Conservation (phyloP, 2,888 invertebrate genomes). For the Pollenia angustigena region DNA sequence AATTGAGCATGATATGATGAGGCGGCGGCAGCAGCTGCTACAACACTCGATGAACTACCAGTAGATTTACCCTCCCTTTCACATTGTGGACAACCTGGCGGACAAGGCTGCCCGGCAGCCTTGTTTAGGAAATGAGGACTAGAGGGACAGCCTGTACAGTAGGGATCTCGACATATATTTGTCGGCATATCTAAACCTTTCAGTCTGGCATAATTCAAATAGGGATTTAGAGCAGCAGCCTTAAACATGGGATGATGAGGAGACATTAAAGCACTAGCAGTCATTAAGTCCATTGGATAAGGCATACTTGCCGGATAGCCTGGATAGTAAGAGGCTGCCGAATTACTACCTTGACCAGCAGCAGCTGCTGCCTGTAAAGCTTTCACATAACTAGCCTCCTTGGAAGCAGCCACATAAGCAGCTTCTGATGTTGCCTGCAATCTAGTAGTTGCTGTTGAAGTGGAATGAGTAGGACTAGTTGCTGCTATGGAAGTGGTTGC, state of each 20-base stretch:
- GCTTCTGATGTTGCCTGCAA: conserved; percentile 77
- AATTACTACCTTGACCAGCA: conserved; percentile 68
- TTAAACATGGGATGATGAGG: conserved; percentile 90
- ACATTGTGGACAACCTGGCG: conserved; percentile 95
- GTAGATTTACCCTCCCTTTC: conserved; percentile 84
- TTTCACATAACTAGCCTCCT: conserved; percentile 83
- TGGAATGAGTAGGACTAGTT: conserved; percentile 76
- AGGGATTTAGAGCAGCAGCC: conserved; percentile 90
- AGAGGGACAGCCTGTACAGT: conserved; percentile 95
- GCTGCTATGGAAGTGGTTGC: conserved; percentile 75
- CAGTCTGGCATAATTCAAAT: conserved; percentile 93
- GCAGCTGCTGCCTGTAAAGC: conserved; percentile 82
- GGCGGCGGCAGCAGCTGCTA: conserved; percentile 87
- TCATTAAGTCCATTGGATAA: conserved; percentile 90
- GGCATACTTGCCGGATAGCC: conserved; percentile 84
- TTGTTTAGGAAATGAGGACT: conserved; percentile 90
- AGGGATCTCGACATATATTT: conserved; percentile 94
- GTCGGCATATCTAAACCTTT: conserved; percentile 88
- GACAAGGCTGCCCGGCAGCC: conserved; percentile 88
- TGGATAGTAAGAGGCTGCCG: conserved; percentile 84
- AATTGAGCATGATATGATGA: conserved; percentile 92
- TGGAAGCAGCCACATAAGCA: conserved; percentile 80
- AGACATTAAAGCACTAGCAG: conserved; percentile 89
- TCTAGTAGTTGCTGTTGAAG: conserved; percentile 52
- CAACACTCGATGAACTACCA: conserved; percentile 74